Base-by-base conservation (phyloP, 2,113 vertebrate genomes). In the Arizona elegans region DNA sequence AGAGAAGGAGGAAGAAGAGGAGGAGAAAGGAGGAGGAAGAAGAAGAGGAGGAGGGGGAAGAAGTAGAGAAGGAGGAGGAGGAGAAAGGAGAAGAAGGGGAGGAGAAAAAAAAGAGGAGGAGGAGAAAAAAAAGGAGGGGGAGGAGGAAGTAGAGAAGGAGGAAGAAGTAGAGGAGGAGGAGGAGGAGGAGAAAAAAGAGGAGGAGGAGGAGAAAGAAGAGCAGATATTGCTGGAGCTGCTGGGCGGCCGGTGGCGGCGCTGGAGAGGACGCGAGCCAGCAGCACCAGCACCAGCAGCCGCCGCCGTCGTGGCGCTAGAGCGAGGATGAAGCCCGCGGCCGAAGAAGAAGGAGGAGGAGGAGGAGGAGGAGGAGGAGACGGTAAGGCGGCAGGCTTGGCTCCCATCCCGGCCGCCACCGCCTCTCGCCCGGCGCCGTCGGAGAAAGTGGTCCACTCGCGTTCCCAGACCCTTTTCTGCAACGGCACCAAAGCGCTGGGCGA, bases 371-470 rank as follows among this genome's bases (percentile, higher is more conserved):
- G 21, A 0, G 86, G 21, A 2, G 86, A 5, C 17, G 24, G 52
- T 1, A 29, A 65, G 2, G 87, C 87, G 5, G 8, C 53, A 0
- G 29, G 8, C 52, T 6, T 15, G 87, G n/a, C 13, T 11, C 50
- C 29, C 91, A 87, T 93, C 94, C 62, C 43, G 43, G 86, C 53
- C 89, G 95, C 62, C 3, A 13, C 1, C 52, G 43, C 1, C 8
- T 94, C 26, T 92, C 29, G 81, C 81, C 3, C 94, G 70, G 91
- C 75, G 47, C 47, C 47, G 87, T 96, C 96, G 93, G 97, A 98
- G 94, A 97, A 98, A 97, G 98, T 98, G 95, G 98, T 98, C 93
- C 97, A 98, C 95, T 98, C 98, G 47, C 97, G 98, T 0, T 98
- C 98, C 58, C 98, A 98, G 95, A 95, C 97, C 94, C 97, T 97